Evolutionary conservation across 2,888 invertebrate species (phyloP).

Genomic region (Leucozona laternaria): DNA sequence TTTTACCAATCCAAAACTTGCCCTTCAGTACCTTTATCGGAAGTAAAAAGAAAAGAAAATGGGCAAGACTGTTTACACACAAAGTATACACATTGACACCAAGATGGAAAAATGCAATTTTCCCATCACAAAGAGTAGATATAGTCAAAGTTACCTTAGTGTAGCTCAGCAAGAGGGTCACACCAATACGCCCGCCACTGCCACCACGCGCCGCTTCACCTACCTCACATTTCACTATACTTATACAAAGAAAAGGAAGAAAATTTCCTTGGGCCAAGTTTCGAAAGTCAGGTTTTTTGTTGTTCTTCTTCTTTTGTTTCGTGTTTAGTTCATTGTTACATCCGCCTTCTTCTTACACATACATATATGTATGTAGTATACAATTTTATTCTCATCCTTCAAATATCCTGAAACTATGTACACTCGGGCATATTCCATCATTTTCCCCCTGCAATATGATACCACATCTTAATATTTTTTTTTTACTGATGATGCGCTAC

Average conservation of each 20-base stretch:
- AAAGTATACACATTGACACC: constrained; percentile 33
- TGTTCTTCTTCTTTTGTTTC: not conserved
- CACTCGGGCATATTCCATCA: constrained; percentile 66
- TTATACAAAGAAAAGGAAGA: constrained; percentile 45
- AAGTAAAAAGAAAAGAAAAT: constrained; percentile 1
- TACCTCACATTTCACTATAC: not conserved
- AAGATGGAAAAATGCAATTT: constrained; percentile 66
- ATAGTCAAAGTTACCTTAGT: constrained; percentile 38
- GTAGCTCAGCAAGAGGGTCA: constrained; percentile 8
- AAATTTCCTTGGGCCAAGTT: constrained; percentile 56
- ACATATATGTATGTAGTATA: no score
- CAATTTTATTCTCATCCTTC: constrained; percentile 54
- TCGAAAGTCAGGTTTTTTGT: constrained; percentile 31
- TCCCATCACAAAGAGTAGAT: constrained; percentile 4
- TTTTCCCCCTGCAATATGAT: constrained; percentile 60
- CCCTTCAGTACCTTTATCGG: no score
- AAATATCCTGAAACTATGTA: constrained; percentile 69
- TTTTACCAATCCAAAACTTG: no score
- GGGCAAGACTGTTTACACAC: constrained; percentile 21
- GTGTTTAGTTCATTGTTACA: constrained; percentile 17
- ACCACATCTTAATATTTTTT: constrained; percentile 65
- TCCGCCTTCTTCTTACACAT: constrained; percentile 54
- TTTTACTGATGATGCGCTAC: not conserved
- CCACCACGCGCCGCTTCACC: not conserved
- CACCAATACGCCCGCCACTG: not conserved